phyloP scores from a whole-genome alignment of 2,113 vertebrate species.

The Typhlomys cinereus region DNA sequence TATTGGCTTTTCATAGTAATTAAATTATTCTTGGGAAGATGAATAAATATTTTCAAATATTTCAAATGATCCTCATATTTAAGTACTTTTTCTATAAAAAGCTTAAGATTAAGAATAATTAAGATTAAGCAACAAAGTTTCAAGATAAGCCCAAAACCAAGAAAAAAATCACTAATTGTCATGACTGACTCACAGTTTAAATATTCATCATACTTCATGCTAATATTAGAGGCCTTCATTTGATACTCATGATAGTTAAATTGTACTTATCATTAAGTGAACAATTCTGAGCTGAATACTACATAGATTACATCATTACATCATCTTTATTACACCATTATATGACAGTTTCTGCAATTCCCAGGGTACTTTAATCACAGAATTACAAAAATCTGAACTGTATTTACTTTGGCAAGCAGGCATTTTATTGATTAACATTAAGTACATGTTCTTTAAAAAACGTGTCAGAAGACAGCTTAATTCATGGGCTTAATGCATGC shows the following conservation, averaged over 20 bases:
- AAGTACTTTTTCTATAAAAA: not conserved
- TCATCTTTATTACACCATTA: not conserved
- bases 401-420: not conserved
- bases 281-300: not conserved
- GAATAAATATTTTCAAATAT: slow-evolving; percentile 26
- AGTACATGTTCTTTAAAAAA: not conserved
- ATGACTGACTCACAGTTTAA: not conserved
- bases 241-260: not conserved
- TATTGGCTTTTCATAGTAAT: too few relatives aligned
- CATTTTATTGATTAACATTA: not conserved
- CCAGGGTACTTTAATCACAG: not conserved
- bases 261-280: not conserved
- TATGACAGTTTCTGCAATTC: not conserved
- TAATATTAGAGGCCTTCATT: not conserved
- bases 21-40: not conserved
- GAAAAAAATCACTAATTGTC: not conserved
- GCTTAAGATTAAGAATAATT: not conserved
- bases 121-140: not conserved
- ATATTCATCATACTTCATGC: not conserved
- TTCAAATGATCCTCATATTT: not conserved
- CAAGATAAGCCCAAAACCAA: not conserved
- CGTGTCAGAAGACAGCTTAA: not conserved
- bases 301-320: not conserved
- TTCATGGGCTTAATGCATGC: not conserved
- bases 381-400: not conserved